Evolutionary conservation across 1,140 invertebrate species (phyloP), one percentile per base, ranked within the genome.

Genomic region (Portunus trituberculatus): DNA sequence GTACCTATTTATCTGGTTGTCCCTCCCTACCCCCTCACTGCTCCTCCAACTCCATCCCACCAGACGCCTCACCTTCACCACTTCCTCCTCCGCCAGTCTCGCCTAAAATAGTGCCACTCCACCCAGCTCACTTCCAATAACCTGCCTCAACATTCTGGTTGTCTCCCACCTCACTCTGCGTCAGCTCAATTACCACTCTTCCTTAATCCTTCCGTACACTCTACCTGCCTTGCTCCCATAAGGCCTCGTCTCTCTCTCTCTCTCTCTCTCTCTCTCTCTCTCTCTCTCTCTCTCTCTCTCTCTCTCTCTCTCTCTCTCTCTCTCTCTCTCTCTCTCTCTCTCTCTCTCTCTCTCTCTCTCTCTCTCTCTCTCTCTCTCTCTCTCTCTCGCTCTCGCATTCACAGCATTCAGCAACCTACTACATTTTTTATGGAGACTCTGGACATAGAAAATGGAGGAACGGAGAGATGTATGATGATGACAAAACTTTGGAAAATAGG

Each of bases 311-410:
- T 76, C 59, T 76, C 59, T 76, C 59, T 76, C 59, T 76, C 59
- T 76, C 59, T 76, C 59, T 76, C 59, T 76, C 59, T 76, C 59
- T 76, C 67, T 76, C 67, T 76, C 67, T 76, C 67, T 76, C 67
- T 76, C 67, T 76, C 67, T 76, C 67, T 76, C 67, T 76, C 67
- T 76, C 67, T 76, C 67, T 76, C 67, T 76, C 67, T 76, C 67
- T 76, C 67, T 76, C 67, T 76, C 67, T 76, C 67, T 76, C 67
- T 76, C 67, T 76, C 67, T 76, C 67, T 76, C 67, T 76, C 67
- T 76, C 67, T 76, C 67, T 76, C 67, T 76, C 67, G 12, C 67
- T 76, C 67, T 76, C 52, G 10, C 52, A 20, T 59, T 20, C 20
- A 12, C 67, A n/a, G 25, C 67, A 76, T 76, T 76, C 67, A 76